Base-by-base conservation (phyloP, 2,113 vertebrate genomes). In the Eublepharis macularius region DNA sequence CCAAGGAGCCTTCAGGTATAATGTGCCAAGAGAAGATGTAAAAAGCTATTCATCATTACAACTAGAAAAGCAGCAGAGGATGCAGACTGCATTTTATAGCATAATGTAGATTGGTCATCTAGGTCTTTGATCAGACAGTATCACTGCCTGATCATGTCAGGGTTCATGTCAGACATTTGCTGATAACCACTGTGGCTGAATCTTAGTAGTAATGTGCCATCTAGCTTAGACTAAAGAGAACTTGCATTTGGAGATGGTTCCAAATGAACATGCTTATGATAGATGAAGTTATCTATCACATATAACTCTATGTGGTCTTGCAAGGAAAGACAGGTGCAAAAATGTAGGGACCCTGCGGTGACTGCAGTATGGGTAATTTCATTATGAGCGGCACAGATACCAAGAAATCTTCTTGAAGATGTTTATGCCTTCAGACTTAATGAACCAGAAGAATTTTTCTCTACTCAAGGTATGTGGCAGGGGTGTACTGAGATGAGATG, bases 31-130 rank as follows among this genome's bases (percentile, higher is more conserved):
- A 91, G 92, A 92, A 90, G 88, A 93, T 86, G 88, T 91, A 92
- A 94, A 94, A 92, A 4, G 81, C 89, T 91, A 92, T 92, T 91
- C 90, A 88, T 92, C 94, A 92, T 1, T 68, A 83, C 74, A 92
- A 88, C 34, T 76, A 74, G 87, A 82, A 70, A 93, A 81, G 87
- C 9, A 66, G 81, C 21, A 91, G 45, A 91, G n/a, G 75, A 78
- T 57, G 83, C 34, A 83, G 75, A 91, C 84, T 76, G 81, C 83
- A 81, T 92, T 90, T 85, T 92, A 85, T 76, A 93, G 92, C 93
- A 94, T 92, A 90, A 94, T 80, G 88, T 87, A 94, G 88, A 92
- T 81, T 70, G 32, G 69, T 57, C 87, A 80, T 82, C 86, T 73
- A 77, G 86, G 84, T 87, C 84, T 84, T 86, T 81, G 80, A 0